Evolutionary conservation across 1,140 invertebrate genomes (phyloP), one percentile per base, ranked within the genome.

Genomic region (Drosophila prosaltans): DNA sequence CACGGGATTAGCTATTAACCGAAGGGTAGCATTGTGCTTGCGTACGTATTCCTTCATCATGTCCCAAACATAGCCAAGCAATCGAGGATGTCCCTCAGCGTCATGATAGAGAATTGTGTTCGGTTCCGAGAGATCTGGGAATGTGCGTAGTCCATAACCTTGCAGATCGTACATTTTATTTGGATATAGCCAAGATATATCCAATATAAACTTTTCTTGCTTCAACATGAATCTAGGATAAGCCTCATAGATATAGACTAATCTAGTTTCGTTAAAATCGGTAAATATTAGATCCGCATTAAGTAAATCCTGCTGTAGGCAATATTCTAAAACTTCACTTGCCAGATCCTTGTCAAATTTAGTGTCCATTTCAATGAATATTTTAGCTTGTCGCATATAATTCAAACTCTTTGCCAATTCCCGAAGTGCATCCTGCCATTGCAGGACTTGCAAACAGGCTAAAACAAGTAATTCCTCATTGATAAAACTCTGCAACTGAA

Each of bases 121-220:
- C 4, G 83, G 83, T n/a, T 83, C 83, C 0, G 83, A 88, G 9
- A 72, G 74, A 61, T 86, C 83, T 0, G 83, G 83, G 6, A 88
- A 58, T 0, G 84, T 83, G 2, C 76, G 69, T 0, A 86, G 30
- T 0, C 0, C 4, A n/a, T 36, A 65, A 0, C 62, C 69, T 2
- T 63, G 55, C 0, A 86, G 41, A 21, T 86, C 54, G 2, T n/a
- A 6, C 1, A 65, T 65, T 60, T 86, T 88, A n/a, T 86, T 64
- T 1, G 78, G 71, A 43, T 75, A 85, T 1, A 84, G 36, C 21
- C 7, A 51, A 3, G 45, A 10, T 10, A 2, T 2, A 26, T 51
- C 24, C 2, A 8, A 21, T 8, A 10, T 1, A 3, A 51, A 51
- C 21, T 26, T 9, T 51, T 51, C 21, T 10, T 51, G 2, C 26